A percentile compares a stretch with the other conserved stretches of the same genome.
These are phyloP conservation scores for Arrhamphus sclerolepis DNA, from an alignment of 2,797 vertebrate genomes.

Conservation along the genomic window DNA sequence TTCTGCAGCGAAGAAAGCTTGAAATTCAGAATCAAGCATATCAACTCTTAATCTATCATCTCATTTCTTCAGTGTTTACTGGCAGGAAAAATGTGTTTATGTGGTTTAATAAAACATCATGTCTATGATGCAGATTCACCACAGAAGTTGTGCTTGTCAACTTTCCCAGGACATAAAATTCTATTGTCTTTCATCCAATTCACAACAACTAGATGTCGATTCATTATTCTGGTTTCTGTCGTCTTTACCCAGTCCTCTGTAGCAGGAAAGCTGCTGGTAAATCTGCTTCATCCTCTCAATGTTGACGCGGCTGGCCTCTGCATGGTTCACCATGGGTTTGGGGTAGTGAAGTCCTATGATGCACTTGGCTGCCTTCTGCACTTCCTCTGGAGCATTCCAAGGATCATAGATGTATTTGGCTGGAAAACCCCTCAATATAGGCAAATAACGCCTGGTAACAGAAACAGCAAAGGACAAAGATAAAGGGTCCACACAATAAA, in stretches of 20 bases:
- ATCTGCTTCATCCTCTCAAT: slow-evolving; percentile 97
- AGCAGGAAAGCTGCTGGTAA: slow-evolving; percentile 93
- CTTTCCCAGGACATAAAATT: too few relatives aligned
- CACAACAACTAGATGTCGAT: too few relatives aligned
- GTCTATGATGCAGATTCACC: too few relatives aligned
- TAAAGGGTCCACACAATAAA: too few relatives aligned
- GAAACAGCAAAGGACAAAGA: slow-evolving; percentile 20
- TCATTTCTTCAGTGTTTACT: too few relatives aligned
- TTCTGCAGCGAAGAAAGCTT: too few relatives aligned
- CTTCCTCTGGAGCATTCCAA: slow-evolving; percentile 93
- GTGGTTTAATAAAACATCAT: too few relatives aligned
- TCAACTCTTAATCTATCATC: too few relatives aligned
- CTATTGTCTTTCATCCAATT: too few relatives aligned
- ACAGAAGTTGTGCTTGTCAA: too few relatives aligned
- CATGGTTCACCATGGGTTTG: slow-evolving; percentile 94
- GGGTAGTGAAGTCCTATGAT: slow-evolving; percentile 93
- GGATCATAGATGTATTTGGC: slow-evolving; percentile 96
- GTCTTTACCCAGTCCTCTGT: slow-evolving; percentile 89
- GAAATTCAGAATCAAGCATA: too few relatives aligned
- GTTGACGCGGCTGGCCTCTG: slow-evolving; percentile 91
- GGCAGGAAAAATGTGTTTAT: too few relatives aligned
- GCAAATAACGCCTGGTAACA: slow-evolving; percentile 88
- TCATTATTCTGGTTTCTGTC: background rate
- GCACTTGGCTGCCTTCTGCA: slow-evolving; percentile 93
- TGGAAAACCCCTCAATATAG: slow-evolving; percentile 89